phyloP scores from a whole-genome alignment of 2,113 vertebrate species.

The Paraplagusia blochii region DNA sequence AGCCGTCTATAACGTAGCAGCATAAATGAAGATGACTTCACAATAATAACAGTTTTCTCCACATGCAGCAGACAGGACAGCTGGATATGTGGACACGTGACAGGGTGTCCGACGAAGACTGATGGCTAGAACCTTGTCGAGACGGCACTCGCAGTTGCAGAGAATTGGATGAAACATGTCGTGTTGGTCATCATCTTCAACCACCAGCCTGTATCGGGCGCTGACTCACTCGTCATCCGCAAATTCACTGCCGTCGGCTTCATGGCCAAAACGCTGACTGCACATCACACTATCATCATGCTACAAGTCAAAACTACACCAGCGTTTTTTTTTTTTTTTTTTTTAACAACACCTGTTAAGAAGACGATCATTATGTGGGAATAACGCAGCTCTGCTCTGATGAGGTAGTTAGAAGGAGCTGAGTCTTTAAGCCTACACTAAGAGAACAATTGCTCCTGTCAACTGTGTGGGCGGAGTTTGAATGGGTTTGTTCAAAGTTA shows the following conservation, averaged over 20 bases:
- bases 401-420: background rate
- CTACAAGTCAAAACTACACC: background rate
- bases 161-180: slow-evolving; percentile 33
- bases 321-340: background rate
- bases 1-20: background rate
- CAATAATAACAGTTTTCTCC: slow-evolving; percentile 12
- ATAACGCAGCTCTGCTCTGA: background rate
- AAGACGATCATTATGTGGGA: background rate
- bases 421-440: no score
- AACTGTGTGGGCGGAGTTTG: background rate
- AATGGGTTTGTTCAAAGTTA: background rate
- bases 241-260: slow-evolving; percentile 48
- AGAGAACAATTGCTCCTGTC: background rate
- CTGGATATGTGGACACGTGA: slow-evolving; percentile 25
- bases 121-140: slow-evolving; percentile 31
- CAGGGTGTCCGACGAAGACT: slow-evolving; percentile 28
- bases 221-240: slow-evolving; percentile 65
- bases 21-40: slow-evolving; percentile 8
- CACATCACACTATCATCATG: background rate
- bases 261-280: slow-evolving; percentile 18
- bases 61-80: slow-evolving; percentile 16
- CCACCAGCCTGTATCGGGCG: slow-evolving; percentile 49
- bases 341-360: slow-evolving; percentile 9
- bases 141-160: slow-evolving; percentile 42
- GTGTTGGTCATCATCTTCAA: slow-evolving; percentile 58